phyloP scores from a whole-genome alignment of 2,797 vertebrate species.

The Neostethus bicornis region DNA sequence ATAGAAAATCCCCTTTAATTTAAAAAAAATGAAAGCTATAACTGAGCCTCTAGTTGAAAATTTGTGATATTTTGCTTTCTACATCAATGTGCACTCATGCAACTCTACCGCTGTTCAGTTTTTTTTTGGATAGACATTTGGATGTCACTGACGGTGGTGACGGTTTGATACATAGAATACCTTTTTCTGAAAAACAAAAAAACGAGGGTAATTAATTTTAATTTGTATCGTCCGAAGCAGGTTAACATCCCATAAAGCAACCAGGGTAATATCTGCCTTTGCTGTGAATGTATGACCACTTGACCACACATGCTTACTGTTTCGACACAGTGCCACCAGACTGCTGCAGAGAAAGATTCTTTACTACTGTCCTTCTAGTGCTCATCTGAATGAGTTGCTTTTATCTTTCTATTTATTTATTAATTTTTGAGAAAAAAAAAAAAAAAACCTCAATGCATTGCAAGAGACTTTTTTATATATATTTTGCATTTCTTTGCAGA shows the following conservation, averaged over 20 bases:
- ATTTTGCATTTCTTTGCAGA: constrained; percentile 57
- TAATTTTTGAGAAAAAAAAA: constrained; percentile 26
- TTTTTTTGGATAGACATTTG: constrained; percentile 17
- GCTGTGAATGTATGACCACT: constrained; percentile 82
- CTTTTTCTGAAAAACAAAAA: constrained; percentile 11
- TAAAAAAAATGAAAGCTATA: constrained; percentile 19
- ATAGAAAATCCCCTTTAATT: constrained; percentile 51
- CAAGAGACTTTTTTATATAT: constrained; percentile 41
- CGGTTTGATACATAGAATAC: constrained; percentile 7
- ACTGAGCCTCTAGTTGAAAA: constrained; percentile 39
- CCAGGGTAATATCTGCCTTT: constrained; percentile 65
- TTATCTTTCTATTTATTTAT: constrained; percentile 10
- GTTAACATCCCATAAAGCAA: constrained; percentile 36
- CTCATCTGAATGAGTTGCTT: constrained; percentile 42
- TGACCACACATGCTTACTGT: constrained; percentile 59
- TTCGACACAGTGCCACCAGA: constrained; percentile 59
- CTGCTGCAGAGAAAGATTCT: constrained; percentile 62
- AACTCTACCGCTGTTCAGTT: constrained; percentile 10
- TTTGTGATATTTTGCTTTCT: constrained; percentile 15
- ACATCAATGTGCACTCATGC: constrained; percentile 9
- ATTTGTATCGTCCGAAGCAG: constrained; percentile 44
- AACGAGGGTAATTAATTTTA: constrained; percentile 24
- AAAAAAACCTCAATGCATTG: constrained; percentile 31
- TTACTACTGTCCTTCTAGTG: constrained; percentile 47
- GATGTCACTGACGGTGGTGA: constrained; percentile 27